Evolutionary conservation across 2,888 invertebrate genomes (phyloP).

Genomic region (Cepaea hortensis): DNA sequence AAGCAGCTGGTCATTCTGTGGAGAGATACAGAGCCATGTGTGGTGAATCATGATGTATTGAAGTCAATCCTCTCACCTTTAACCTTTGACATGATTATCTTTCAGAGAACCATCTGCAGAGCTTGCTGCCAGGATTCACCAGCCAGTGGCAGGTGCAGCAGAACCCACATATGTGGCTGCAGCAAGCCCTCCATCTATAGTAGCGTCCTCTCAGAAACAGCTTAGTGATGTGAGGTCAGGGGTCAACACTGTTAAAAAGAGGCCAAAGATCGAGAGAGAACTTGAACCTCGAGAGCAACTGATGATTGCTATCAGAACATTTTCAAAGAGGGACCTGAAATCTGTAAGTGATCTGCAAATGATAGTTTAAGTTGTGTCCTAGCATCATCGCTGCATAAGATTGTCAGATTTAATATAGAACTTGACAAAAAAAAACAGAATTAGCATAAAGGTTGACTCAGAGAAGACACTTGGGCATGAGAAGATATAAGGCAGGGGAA

Average conservation of each 20-base stretch:
- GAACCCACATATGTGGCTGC: constrained; percentile 6
- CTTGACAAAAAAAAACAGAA: no score
- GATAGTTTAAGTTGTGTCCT: background rate
- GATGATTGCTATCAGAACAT: constrained; percentile 84
- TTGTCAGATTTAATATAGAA: no score
- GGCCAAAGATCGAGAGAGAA: constrained; percentile 59
- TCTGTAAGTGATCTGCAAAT: constrained; percentile 61
- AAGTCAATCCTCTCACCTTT: no score
- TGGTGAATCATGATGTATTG: no score
- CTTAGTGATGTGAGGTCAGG: constrained; percentile 17
- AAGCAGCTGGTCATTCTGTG: no score
- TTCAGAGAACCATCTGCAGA: constrained; percentile 14
- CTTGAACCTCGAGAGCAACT: constrained; percentile 83
- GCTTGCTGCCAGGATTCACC: background rate
- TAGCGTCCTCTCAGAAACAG: constrained; percentile 49
- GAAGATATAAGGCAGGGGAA: no score
- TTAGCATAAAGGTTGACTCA: no score
- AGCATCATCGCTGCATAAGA: no score
- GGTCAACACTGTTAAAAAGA: constrained; percentile 45
- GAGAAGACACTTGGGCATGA: no score
- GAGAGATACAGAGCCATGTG: no score
- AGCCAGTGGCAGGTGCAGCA: constrained; percentile 37
- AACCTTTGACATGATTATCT: background rate
- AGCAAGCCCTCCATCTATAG: constrained; percentile 45
- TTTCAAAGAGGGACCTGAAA: constrained; percentile 76